These are phyloP conservation scores for Dendrolimus punctatus DNA, from an alignment of 1,140 invertebrate species.

Conservation along the genomic window DNA sequence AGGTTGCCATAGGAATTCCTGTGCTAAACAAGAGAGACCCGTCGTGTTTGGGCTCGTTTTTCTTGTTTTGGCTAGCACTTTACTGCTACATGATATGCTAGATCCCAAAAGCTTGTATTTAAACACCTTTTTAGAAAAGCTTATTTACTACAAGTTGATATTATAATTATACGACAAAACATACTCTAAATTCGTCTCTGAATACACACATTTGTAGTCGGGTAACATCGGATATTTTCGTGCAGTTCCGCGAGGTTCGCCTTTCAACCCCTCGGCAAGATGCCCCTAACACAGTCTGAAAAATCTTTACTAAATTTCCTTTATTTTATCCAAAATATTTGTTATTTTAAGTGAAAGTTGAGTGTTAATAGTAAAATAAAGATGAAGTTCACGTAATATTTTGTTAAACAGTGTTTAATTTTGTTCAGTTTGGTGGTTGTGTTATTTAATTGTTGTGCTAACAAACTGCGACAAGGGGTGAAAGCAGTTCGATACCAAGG, in stretches of 20 bases:
- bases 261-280: conserved; percentile 59
- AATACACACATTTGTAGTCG: conserved; percentile 47
- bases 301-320: conserved; percentile 58
- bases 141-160: too few relatives aligned
- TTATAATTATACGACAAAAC: background rate
- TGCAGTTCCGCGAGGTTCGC: conserved; percentile 47
- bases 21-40: too few relatives aligned
- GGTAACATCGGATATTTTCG: conserved; percentile 42
- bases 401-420: conserved; percentile 12
- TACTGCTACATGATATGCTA: too few relatives aligned
- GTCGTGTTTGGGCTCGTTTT: too few relatives aligned
- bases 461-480: conserved; percentile 16
- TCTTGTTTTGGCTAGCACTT: too few relatives aligned
- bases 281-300: conserved; percentile 48
- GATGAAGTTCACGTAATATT: conserved; percentile 14
- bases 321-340: conserved; percentile 24
- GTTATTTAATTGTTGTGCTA: conserved; percentile 43
- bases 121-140: too few relatives aligned
- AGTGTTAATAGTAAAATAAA: conserved; percentile 19
- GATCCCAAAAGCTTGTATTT: too few relatives aligned
- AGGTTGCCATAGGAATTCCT: too few relatives aligned
- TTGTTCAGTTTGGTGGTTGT: conserved; percentile 39
- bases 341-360: conserved; percentile 28
- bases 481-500: conserved; percentile 24
- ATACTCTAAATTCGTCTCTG: conserved; percentile 34